A percentile compares a stretch with the other conserved stretches of the same genome.
phyloP scores from a whole-genome alignment of 2,113 vertebrate species.

The Sceloporus tristichus region DNA sequence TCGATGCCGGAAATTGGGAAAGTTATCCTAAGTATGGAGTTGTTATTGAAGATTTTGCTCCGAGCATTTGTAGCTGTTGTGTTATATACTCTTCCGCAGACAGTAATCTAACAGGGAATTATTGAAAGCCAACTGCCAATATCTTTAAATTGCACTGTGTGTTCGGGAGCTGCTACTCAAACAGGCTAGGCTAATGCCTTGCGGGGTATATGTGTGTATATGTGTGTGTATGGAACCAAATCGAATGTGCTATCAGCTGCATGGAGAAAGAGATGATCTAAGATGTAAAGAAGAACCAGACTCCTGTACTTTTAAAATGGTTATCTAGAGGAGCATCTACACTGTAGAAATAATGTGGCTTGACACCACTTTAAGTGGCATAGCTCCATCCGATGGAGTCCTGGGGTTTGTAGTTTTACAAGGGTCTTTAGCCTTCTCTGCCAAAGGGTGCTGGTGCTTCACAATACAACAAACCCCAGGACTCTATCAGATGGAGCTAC shows the following conservation, averaged over 20 bases:
- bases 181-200: conserved; percentile 54
- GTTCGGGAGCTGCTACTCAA: conserved; percentile 55
- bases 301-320: background rate
- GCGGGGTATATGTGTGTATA: conserved; percentile 23
- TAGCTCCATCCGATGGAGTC: too few species aligned
- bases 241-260: background rate
- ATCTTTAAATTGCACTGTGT: conserved; percentile 77
- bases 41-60: conserved; percentile 83
- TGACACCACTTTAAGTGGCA: too few species aligned
- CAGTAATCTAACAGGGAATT: conserved; percentile 81
- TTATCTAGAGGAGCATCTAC: background rate
- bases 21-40: conserved; percentile 82
- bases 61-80: conserved; percentile 82
- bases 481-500: too few species aligned
- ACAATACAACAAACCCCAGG: too few species aligned
- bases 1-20: conserved; percentile 85
- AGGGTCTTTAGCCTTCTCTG: too few species aligned
- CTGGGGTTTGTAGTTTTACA: too few species aligned
- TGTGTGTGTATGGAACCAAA: accelerated
- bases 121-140: conserved; percentile 78
- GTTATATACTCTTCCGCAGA: conserved; percentile 79
- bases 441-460: too few species aligned
- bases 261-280: background rate
- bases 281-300: background rate
- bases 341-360: too few species aligned